Base-by-base conservation (phyloP, 2,888 invertebrate species). In the Mythimna pallens region DNA sequence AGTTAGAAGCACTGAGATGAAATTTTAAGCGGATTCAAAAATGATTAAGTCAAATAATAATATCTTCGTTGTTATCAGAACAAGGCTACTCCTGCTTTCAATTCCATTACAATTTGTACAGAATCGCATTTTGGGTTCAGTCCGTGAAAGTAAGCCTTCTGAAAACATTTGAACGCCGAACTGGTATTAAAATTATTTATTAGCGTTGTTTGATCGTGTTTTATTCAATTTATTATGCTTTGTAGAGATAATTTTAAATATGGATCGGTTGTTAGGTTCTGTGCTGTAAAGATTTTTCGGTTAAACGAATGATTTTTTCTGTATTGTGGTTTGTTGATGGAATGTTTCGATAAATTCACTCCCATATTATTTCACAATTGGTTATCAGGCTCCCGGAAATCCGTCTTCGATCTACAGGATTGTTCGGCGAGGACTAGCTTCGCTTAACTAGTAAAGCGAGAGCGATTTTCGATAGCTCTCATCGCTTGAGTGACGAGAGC, bases 151-250 rank as follows among this genome's bases (percentile, higher is more conserved):
- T 71, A 71, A 69, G 50, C 61, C 67, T 36, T 20, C n/a, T 34
- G n/a, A 40, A 70, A 78, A 57, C 43, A 61, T 73, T 77, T 64
- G 62, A 78, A 73, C 40, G 61, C 55, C 67, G 76, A 58, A 73
- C 17, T n/a, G 64, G 34, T 65, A 66, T 74, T 76, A 58, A 61
- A 59, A 72, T 84, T 70, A 78, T 84, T 78, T 73, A 85, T 85
- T 58, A 68, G 36, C 30, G 25, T 70, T 76, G 61, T 77, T 72
- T 61, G 47, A 70, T 70, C 52, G 43, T 61, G 50, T 79, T 68
- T 47, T 69, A 40, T 78, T 58, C 17, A 63, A 52, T 78, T 36
- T 65, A 36, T 40, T 30, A 47, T 14, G 20, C 9, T 66, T 76
- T 52, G 25, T 61, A 6, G 3, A 65, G 36, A 63, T 66, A 30